Evolutionary conservation across 1,140 invertebrate genomes (phyloP).

Genomic region (Drosophila nannoptera): DNA sequence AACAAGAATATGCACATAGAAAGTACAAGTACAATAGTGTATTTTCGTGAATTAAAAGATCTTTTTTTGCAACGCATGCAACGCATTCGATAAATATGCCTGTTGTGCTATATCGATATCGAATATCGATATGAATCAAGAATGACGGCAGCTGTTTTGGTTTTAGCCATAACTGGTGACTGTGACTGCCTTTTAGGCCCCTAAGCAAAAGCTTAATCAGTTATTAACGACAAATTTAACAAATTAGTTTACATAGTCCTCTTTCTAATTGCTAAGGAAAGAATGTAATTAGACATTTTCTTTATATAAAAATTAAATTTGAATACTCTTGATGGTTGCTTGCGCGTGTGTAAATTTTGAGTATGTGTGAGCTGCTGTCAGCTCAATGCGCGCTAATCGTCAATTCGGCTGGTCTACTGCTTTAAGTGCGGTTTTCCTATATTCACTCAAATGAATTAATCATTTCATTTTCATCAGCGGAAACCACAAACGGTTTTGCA

Average conservation of each 20-base stretch:
- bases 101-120: conserved; percentile 34
- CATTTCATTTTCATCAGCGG: conserved; percentile 34
- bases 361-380: conserved; percentile 32
- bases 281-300: conserved; percentile 11
- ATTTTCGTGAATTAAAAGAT: conserved; percentile 30
- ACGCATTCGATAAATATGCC: conserved; percentile 35
- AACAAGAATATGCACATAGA: conserved; percentile 2
- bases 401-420: conserved; percentile 23
- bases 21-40: conserved; percentile 39
- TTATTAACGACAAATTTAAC: conserved; percentile 20
- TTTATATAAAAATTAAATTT: conserved; percentile 28
- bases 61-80: conserved; percentile 49
- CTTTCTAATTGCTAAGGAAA: neutral
- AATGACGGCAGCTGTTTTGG: conserved; percentile 74
- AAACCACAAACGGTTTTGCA: conserved; percentile 25
- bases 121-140: conserved; percentile 41
- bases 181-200: conserved; percentile 34
- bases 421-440: conserved; percentile 44
- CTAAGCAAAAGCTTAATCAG: conserved; percentile 29
- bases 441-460: conserved; percentile 44
- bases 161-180: conserved; percentile 42
- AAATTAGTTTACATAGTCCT: conserved; percentile 4
- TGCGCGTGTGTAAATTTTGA: conserved; percentile 4
- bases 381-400: conserved; percentile 43
- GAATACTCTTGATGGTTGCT: conserved; percentile 22